Conservation (phyloP, 2,888 invertebrate genomes). For the Aspidapion aeneum region DNA sequence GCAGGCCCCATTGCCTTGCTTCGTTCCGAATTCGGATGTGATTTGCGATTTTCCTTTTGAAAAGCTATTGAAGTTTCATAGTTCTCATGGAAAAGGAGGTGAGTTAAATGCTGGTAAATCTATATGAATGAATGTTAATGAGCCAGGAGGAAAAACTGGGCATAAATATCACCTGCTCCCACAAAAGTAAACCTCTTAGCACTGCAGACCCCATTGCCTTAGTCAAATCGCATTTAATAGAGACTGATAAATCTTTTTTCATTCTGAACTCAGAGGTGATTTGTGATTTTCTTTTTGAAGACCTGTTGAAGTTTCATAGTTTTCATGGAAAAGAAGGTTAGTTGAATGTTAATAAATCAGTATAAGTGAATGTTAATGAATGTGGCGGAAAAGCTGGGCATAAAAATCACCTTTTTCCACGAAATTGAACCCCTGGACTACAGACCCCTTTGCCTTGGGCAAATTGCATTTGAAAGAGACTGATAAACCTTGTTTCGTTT, state of each 20-base stretch:
- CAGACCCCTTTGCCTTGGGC: slow-evolving; percentile 92
- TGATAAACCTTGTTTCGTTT: slow-evolving; percentile 92
- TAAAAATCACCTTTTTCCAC: slow-evolving; percentile 89
- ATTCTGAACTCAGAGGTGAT: slow-evolving; percentile 99
- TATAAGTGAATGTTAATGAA: too few species aligned
- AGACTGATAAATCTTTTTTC: slow-evolving; percentile 88
- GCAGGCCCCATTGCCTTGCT: slow-evolving; percentile 94
- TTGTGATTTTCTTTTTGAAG: slow-evolving; percentile 97
- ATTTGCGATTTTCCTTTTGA: slow-evolving; percentile 99
- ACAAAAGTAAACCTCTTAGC: slow-evolving; percentile 94
- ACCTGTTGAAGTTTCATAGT: slow-evolving; percentile 88
- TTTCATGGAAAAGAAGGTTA: slow-evolving; percentile 89
- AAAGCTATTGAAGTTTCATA: slow-evolving; percentile 89
- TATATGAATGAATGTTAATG: too few species aligned
- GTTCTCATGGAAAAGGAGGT: slow-evolving; percentile 91
- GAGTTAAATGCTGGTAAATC: too few species aligned
- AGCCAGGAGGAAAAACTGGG: slow-evolving; percentile 87
- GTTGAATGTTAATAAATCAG: too few species aligned
- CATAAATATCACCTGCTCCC: slow-evolving; percentile 87
- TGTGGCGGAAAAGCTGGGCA: slow-evolving; percentile 86
- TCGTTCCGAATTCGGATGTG: slow-evolving; percentile 97
- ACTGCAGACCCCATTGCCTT: slow-evolving; percentile 96
- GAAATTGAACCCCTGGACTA: slow-evolving; percentile 97
- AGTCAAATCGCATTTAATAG: slow-evolving; percentile 71
- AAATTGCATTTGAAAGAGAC: slow-evolving; percentile 68